Evolutionary conservation across 2,113 vertebrate species (phyloP), one percentile per base, ranked within the genome.

Genomic region (Epinephelus lanceolatus): DNA sequence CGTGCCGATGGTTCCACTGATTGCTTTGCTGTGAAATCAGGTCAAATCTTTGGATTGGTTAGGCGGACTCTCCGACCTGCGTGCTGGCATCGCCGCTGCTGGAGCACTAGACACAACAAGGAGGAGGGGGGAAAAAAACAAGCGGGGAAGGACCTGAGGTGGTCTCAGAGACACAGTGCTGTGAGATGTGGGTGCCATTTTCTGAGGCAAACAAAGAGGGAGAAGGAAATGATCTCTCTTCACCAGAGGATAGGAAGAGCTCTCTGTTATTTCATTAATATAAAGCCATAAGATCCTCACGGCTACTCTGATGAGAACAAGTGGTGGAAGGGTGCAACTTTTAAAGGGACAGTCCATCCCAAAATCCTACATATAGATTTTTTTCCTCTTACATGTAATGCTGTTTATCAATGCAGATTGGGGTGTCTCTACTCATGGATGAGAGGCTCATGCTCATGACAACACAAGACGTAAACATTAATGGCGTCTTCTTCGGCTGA

Each of bases 11-110:
- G 70, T 66, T 77, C 73, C 56, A 75, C 83, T 91, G 92, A 91
- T 92, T 93, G 83, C 85, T 88, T 87, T 30, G 70, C 83, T 87
- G 81, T 56, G 30, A 92, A 94, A 91, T 85, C 86, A 90, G 94
- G 94, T 94, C 93, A 94, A 89, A 91, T 85, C 78, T 86, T 88
- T 84, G 81, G 86, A 86, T 84, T 74, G 68, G 71, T 55, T 12
- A 89, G 65, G 53, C 37, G 3, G 82, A 78, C 82, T 78, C 68
- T 72, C 49, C 1, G 30, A 84, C 69, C 76, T 23, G 21, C 57
- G 71, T 61, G 56, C 68, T 70, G 56, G 60, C 85, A 87, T 10
- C 12, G 57, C 76, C n/a, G 30, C 75, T 11, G 73, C 69, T 70
- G 61, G 37, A 77, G 72, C 45, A 71, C 53, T 75, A 94, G 88